These are phyloP conservation scores for Formica selysi DNA, from an alignment of 1,140 invertebrate genomes.

Conservation along the genomic window DNA sequence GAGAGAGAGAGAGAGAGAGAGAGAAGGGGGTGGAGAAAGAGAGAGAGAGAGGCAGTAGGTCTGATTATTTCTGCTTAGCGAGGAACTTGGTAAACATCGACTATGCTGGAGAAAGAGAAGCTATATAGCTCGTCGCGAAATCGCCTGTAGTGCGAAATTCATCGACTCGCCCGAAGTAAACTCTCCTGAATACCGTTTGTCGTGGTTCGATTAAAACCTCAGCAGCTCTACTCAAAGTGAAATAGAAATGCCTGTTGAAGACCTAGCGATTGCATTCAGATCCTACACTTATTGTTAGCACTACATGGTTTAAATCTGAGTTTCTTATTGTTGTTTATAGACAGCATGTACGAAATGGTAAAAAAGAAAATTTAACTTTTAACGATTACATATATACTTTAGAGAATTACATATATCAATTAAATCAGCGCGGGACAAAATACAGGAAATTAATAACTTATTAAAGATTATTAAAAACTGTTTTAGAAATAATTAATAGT, in stretches of 20 bases:
- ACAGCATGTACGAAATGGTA: background rate
- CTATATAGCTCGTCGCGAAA: background rate
- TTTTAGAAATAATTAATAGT: background rate
- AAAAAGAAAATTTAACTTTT: background rate
- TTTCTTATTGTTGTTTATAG: background rate
- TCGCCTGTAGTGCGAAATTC: constrained; percentile 43
- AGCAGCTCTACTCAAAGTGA: constrained; percentile 33
- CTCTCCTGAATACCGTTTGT: constrained; percentile 14
- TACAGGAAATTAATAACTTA: background rate
- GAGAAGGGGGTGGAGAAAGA: background rate
- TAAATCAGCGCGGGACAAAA: background rate
- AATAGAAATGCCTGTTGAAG: constrained; percentile 13
- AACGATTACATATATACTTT: background rate
- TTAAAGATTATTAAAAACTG: background rate
- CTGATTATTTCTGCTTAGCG: constrained; percentile 54
- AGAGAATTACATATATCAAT: background rate
- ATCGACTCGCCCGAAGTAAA: constrained; percentile 33
- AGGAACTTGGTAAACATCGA: constrained; percentile 40
- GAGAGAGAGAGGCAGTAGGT: background rate
- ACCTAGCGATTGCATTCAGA: background rate
- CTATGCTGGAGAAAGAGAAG: constrained; percentile 20
- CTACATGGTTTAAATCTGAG: background rate
- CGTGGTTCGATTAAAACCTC: constrained; percentile 44
- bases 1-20: too few relatives aligned
- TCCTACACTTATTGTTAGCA: background rate